Evolutionary conservation across 1,140 invertebrate genomes (phyloP).

Genomic region (Solenopsis fugax): DNA sequence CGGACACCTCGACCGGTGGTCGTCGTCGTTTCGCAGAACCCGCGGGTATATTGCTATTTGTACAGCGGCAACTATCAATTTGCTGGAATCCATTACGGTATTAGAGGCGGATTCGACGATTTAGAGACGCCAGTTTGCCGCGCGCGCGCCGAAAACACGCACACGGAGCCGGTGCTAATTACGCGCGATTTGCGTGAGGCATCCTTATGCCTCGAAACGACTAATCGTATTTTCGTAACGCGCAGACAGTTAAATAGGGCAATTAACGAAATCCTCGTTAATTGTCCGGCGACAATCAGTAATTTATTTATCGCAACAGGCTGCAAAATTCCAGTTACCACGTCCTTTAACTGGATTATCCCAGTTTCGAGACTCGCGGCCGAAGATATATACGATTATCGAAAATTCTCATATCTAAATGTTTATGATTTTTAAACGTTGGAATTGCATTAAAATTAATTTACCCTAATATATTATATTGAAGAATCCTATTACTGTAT

Average conservation of each 20-base stretch:
- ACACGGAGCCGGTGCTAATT: not conserved
- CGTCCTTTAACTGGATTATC: not conserved
- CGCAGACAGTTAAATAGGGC: not conserved
- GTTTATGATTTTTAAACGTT: not conserved
- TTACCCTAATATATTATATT: not conserved
- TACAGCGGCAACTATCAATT: slow-evolving; percentile 80
- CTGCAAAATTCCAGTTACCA: slow-evolving; percentile 11
- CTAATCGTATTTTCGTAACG: slow-evolving; percentile 32
- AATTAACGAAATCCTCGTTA: slow-evolving; percentile 57
- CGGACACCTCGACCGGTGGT: slow-evolving; percentile 66
- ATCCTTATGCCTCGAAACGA: slow-evolving; percentile 8
- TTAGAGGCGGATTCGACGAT: slow-evolving; percentile 74
- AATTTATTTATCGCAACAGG: slow-evolving; percentile 65
- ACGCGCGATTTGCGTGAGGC: slow-evolving; percentile 34
- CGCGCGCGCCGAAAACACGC: slow-evolving; percentile 30
- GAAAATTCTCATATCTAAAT: not conserved
- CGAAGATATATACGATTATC: not conserved
- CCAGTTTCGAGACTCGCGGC: not conserved
- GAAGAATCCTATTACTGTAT: not conserved
- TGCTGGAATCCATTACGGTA: slow-evolving; percentile 79
- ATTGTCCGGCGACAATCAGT: slow-evolving; percentile 16
- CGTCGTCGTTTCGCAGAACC: slow-evolving; percentile 58
- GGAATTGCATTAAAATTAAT: not conserved
- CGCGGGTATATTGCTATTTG: slow-evolving; percentile 78
- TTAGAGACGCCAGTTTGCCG: slow-evolving; percentile 59